phyloP scores from a whole-genome alignment of 2,888 invertebrate species.

The Odontomyia ornata region DNA sequence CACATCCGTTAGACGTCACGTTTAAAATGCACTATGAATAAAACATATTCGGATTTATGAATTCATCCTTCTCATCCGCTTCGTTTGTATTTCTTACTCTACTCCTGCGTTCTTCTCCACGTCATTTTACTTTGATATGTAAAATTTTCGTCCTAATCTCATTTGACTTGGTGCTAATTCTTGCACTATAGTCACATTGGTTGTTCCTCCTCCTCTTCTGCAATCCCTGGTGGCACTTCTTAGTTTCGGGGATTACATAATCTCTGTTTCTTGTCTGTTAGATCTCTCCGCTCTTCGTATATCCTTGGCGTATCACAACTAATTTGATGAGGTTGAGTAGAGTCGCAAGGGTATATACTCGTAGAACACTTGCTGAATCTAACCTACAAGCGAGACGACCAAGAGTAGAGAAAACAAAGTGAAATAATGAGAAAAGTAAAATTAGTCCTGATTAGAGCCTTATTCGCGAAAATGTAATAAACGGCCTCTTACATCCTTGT shows the following conservation, averaged over 20 bases:
- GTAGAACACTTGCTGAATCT: neutral
- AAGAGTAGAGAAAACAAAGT: neutral
- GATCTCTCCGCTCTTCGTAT: neutral
- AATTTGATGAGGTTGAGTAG: neutral
- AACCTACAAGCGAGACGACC: neutral
- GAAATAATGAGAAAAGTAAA: conserved; percentile 38
- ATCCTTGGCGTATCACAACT: neutral
- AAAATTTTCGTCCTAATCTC: conserved; percentile 34
- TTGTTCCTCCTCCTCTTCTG: no score
- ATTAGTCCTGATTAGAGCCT: conserved; percentile 41
- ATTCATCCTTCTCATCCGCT: neutral
- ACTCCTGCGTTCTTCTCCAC: neutral
- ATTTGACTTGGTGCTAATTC: conserved; percentile 29
- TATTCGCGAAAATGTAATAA: conserved; percentile 41
- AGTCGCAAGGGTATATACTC: neutral
- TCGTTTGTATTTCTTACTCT: neutral
- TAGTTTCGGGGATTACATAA: neutral
- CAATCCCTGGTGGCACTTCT: no score
- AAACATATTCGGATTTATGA: conserved; percentile 33
- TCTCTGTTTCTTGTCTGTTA: neutral
- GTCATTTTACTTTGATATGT: conserved; percentile 41
- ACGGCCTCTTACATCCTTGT: neutral
- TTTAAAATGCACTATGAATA: conserved; percentile 40
- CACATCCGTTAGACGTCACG: neutral
- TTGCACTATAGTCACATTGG: conserved; percentile 4